Base-by-base conservation (phyloP, 2,113 vertebrate genomes). In the Glaucomys volans region DNA sequence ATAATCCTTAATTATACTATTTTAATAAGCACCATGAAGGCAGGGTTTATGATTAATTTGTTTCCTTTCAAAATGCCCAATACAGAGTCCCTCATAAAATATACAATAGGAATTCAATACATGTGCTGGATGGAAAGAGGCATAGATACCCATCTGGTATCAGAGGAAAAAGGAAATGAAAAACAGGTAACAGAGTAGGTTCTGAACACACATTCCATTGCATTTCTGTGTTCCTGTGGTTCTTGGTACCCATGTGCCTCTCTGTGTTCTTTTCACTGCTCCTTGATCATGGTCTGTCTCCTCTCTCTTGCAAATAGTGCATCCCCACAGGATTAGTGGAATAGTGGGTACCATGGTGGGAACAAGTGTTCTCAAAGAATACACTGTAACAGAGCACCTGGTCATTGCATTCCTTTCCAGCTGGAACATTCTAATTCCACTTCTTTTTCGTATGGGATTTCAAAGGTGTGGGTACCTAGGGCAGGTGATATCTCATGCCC, bases 301-400 rank as follows among this genome's bases (percentile, higher is more conserved):
- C 50, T 13, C 13, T 52, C 32, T 44, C 42, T 75, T 28, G 8
- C 42, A 42, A 18, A 37, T 5, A 18, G 10, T 5, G 67, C 17
- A 9, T 24, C 37, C 42, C 30, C 8, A 4, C 4, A 22, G 12
- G 32, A 32, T 35, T 4, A 18, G 32, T 0, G 44, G 30, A 22
- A 8, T 0, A 1, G 24, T 2, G 26, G 54, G 47, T 35, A 28
- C 42, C 14, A 18, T 0, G 0, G 2, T 1, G 1, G 24, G 64
- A n/a, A 64, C 44, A 11, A 28, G 54, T 5, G 30, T 40, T 54
- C 74, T 12, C n/a, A 32, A 72, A 52, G 71, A 50, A 37, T 1
- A 40, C 57, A 40, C 50, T 18, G 6, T 37, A 12, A 37, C 7
- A 2, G 8, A 93, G 35, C 26, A 30, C 14, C 4, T 32, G 80